Conservation (phyloP, 2,888 invertebrate species). For the Drosophila greeni region DNA sequence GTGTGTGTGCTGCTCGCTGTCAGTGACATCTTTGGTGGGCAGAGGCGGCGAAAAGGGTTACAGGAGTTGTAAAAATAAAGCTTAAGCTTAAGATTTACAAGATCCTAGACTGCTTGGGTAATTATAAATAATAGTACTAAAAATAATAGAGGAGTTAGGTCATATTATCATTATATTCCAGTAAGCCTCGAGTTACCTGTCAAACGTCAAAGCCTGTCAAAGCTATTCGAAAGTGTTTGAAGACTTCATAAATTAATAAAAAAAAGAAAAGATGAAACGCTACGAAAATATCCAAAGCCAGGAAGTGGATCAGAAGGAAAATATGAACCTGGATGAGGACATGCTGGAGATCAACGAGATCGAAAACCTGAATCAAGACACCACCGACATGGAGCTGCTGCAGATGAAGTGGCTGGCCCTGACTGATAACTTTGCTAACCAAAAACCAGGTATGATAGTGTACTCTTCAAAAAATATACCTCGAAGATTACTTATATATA, state of each 20-base stretch:
- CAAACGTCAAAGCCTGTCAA: too few relatives aligned
- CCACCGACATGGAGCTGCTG: slow-evolving; percentile 56
- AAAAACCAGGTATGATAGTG: neutral
- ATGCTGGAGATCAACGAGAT: slow-evolving; percentile 62
- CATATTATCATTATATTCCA: neutral
- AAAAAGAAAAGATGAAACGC: neutral
- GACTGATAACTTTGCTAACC: slow-evolving; percentile 29
- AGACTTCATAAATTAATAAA: too few relatives aligned
- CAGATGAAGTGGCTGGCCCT: slow-evolving; percentile 68
- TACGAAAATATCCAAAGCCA: neutral
- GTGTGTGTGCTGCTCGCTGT: neutral
- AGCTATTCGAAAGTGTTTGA: too few relatives aligned
- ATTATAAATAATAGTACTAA: too few relatives aligned
- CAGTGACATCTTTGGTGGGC: slow-evolving; percentile 10
- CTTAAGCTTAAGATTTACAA: too few relatives aligned
- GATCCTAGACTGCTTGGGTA: too few relatives aligned
- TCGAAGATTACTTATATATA: neutral
- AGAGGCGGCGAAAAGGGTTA: slow-evolving; percentile 1
- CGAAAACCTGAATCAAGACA: slow-evolving; percentile 48
- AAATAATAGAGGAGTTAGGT: too few relatives aligned
- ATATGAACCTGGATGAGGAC: slow-evolving; percentile 62
- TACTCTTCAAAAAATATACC: too few relatives aligned
- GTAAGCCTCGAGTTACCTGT: neutral
- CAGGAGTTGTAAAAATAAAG: neutral
- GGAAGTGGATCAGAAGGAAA: slow-evolving; percentile 1